Evolutionary conservation across 2,888 invertebrate genomes (phyloP).

Genomic region (Pristionchus fissidentatus): DNA sequence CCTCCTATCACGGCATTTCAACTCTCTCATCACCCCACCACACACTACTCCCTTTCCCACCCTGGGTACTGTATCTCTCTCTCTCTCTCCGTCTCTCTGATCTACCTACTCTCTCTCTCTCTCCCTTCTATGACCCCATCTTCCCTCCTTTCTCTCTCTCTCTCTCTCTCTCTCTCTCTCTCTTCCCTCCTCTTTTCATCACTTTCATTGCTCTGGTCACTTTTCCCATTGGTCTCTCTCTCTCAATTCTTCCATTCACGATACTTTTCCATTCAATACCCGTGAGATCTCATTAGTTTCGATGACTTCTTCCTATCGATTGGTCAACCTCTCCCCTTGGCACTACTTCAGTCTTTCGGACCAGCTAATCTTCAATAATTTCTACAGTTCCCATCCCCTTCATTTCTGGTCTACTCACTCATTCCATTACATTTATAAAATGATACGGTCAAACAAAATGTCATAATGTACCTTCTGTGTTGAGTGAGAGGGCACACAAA

Average conservation of each 20-base stretch:
- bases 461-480: no score
- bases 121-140: constrained; percentile 39
- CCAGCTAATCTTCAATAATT: no score
- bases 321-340: no score
- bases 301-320: no score
- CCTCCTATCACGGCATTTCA: constrained; percentile 46
- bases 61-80: constrained; percentile 42
- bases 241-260: constrained; percentile 22
- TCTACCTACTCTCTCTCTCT: constrained; percentile 26
- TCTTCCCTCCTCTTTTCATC: constrained; percentile 11
- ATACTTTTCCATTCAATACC: constrained; percentile 33
- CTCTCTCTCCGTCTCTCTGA: background rate
- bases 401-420: no score
- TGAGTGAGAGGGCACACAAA: no score
- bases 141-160: background rate
- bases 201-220: constrained; percentile 20
- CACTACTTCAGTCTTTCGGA: no score
- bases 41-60: constrained; percentile 53
- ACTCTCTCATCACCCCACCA: constrained; percentile 23
- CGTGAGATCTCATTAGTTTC: constrained; percentile 31
- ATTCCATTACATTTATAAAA: no score
- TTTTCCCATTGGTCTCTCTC: constrained; percentile 18
- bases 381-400: no score
- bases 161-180: background rate
- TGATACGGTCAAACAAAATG: no score